Conservation (phyloP, 2,113 vertebrate species). For the Haemorhous mexicanus region DNA sequence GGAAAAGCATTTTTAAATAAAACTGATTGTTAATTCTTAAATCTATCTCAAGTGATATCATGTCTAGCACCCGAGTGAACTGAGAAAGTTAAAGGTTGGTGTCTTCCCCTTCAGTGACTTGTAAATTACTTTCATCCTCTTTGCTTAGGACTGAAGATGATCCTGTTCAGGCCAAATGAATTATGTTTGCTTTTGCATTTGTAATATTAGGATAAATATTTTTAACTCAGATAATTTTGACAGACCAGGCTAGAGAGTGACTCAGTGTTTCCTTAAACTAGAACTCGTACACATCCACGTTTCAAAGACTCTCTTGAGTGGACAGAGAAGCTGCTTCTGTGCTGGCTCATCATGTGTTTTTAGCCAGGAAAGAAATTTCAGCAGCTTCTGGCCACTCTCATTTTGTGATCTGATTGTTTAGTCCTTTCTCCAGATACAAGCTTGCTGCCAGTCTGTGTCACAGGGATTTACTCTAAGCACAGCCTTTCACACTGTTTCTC, state of each 20-base stretch:
- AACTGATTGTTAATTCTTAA: not conserved
- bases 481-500: not conserved
- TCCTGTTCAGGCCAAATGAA: not conserved
- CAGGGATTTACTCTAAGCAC: not conserved
- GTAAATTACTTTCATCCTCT: not conserved
- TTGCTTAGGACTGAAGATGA: not conserved
- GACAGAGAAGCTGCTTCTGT: not conserved
- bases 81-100: not conserved
- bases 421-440: not conserved
- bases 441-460: not conserved
- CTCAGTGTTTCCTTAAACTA: not conserved
- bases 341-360: not conserved
- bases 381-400: not conserved
- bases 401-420: not conserved
- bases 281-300: fast-evolving
- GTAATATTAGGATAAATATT: not conserved
- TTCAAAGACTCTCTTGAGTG: not conserved
- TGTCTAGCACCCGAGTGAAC: not conserved
- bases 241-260: not conserved
- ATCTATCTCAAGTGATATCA: not conserved
- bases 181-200: not conserved
- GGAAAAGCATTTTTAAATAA: not conserved
- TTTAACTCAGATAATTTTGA: not conserved
- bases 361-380: not conserved
- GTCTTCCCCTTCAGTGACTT: not conserved